Evolutionary conservation across 2,797 vertebrate genomes (phyloP), one percentile per base, ranked within the genome.

Genomic region (Bryconaethiops microstoma): DNA sequence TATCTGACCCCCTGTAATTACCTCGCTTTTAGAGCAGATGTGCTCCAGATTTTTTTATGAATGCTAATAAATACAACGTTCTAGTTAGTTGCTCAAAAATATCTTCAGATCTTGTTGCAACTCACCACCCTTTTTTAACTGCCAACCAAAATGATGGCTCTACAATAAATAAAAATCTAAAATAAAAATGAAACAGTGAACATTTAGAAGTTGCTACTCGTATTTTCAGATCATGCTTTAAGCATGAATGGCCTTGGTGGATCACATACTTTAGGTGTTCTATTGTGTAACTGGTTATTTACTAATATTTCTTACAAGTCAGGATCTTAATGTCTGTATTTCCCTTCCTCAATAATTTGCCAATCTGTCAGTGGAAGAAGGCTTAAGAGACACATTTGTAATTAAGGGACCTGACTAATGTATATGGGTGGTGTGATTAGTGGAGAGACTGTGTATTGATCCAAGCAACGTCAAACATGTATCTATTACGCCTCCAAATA

Each of bases 371-470:
- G 12, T 57, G 52, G 50, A n/a, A 21, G 40, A 68, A 8, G 17
- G 52, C 52, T 55, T 73, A 73, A 73, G 70, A 73, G 52, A 2
- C 52, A 57, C 52, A 57, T 73, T 73, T 73, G 52, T 73, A 73
- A 73, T 73, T 52, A 57, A 57, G 9, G 29, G 52, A 17, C 52
- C 29, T 73, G 52, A 73, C 14, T 73, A 73, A 73, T 55, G 17
- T 52, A 73, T 73, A 57, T 57, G 57, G 70, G 25, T 57, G n/a
- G 48, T 57, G 70, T 55, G 70, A 57, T 52, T 73, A 29, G 70
- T 73, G 52, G 29, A 17, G 9, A 57, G 52, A 21, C 50, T 29
- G 29, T n/a, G 52, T 73, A 73, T 73, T 73, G 70, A 73, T 73
- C 70, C 52, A 57, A 57, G 52, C 70, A 39, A 10, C 50, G 9